These are phyloP conservation scores for Hyaena hyaena DNA, from an alignment of 2,113 vertebrate genomes.

Conservation along the genomic window DNA sequence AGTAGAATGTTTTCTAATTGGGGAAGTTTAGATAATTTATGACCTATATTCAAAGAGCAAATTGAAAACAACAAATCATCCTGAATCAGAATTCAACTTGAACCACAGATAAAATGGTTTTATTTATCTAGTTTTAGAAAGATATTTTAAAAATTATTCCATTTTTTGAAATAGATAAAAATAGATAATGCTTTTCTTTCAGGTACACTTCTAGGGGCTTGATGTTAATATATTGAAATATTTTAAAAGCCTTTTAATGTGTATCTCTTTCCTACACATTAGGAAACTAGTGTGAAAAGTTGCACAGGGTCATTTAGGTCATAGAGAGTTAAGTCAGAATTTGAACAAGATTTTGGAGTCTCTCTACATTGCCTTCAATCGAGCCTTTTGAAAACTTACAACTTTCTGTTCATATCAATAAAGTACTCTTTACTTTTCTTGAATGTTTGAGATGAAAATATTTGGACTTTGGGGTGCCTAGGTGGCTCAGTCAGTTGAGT, in stretches of 20 bases:
- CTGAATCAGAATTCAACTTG: slow-evolving; percentile 18
- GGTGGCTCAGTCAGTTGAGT: too few relatives aligned
- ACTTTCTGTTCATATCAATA: not conserved
- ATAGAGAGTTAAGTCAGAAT: not conserved
- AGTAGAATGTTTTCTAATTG: not conserved
- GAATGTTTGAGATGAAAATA: not conserved
- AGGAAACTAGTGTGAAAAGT: not conserved
- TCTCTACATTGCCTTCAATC: not conserved
- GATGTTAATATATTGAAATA: slow-evolving; percentile 7
- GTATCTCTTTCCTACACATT: not conserved
- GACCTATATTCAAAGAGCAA: slow-evolving; percentile 3
- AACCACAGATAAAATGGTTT: not conserved
- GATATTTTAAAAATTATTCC: not conserved
- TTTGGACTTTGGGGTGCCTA: too few relatives aligned
- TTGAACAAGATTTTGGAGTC: not conserved
- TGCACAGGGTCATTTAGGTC: not conserved
- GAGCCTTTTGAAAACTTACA: not conserved
- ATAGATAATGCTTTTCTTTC: not conserved
- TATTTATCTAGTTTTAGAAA: slow-evolving; percentile 2
- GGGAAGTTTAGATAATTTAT: slow-evolving; percentile 27
- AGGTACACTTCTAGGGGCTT: not conserved
- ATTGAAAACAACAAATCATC: not conserved
- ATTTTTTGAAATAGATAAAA: not conserved
- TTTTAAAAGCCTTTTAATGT: not conserved
- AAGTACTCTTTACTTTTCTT: not conserved